Evolutionary conservation across 2,797 vertebrate genomes (phyloP).

Genomic region (Malurus leucopterus): DNA sequence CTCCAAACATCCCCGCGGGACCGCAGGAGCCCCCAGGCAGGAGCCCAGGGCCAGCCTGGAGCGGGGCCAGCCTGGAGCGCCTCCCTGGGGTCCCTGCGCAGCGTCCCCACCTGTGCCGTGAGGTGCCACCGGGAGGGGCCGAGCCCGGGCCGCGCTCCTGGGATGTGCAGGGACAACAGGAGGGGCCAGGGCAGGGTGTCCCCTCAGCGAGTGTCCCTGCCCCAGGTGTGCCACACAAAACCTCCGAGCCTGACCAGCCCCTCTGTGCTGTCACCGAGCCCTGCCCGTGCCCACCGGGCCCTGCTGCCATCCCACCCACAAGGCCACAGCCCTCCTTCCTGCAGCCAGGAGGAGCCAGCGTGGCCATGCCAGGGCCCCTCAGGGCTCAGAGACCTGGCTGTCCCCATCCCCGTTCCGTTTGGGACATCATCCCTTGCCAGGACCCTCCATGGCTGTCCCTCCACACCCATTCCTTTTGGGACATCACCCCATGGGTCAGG

Average conservation of each 20-base stretch:
- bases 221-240: background rate
- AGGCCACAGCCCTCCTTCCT: background rate
- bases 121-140: background rate
- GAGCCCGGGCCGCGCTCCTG: fast-evolving
- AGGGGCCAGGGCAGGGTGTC: background rate
- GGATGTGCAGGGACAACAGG: background rate
- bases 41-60: fast-evolving
- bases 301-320: background rate
- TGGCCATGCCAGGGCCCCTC: background rate
- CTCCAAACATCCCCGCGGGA: fast-evolving
- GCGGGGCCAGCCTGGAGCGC: background rate
- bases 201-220: background rate
- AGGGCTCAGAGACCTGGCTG: background rate
- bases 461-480: background rate
- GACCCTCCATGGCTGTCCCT: background rate
- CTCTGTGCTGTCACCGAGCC: background rate
- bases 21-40: fast-evolving
- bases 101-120: fast-evolving
- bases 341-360: background rate
- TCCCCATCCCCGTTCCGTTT: too few relatives aligned
- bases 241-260: background rate
- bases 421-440: background rate
- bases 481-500: background rate
- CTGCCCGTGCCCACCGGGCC: background rate
- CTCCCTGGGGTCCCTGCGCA: fast-evolving